Evolutionary conservation across 2,113 vertebrate species (phyloP), one percentile per base, ranked within the genome.

Genomic region (Vidua macroura): DNA sequence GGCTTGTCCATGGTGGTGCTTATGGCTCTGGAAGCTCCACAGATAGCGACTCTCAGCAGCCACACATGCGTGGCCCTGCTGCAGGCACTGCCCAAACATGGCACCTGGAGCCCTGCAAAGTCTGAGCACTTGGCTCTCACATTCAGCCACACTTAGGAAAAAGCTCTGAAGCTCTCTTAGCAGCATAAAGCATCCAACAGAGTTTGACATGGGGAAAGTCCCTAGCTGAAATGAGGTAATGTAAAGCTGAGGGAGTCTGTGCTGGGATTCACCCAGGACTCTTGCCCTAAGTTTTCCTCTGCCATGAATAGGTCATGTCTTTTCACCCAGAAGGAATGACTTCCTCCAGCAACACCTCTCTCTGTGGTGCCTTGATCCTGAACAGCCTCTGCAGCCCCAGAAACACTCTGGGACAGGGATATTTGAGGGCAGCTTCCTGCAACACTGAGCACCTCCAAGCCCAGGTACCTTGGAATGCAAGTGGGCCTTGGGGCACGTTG

Each of bases 41-140:
- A 44, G 25, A 1, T 35, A 35, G 1, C 0, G 2, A 37, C 17
- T 75, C 33, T 41, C 39, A 51, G 41, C 46, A 90, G 51, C 31
- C 53, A 25, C 2, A 1, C 1, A 2, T 10, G 13, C 2, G 0
- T 9, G 11, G 48, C 33, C 69, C n/a, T 33, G 3, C 60, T 59
- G 44, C 58, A 21, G 20, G 30, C 4, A 2, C 30, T 68, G 14
- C 37, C 13, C 7, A 70, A 14, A 81, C 30, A 0, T 33, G 89
- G 48, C n/a, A n/a, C 15, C 10, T 51, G 66, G 27, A 37, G 24
- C 43, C 11, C 56, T 37, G 63, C 17, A 3, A 49, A 46, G 17
- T 52, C 51, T 88, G 31, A 66, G 16, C 59, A 14, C n/a, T 28
- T 75, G 30, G 23, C 30, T 67, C 44, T 20, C 15, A 17, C 46